A percentile compares a stretch with the other conserved stretches of the same genome.
Evolutionary conservation across 1,140 invertebrate species (phyloP).

Genomic region (Calliopsis andreniformis): DNA sequence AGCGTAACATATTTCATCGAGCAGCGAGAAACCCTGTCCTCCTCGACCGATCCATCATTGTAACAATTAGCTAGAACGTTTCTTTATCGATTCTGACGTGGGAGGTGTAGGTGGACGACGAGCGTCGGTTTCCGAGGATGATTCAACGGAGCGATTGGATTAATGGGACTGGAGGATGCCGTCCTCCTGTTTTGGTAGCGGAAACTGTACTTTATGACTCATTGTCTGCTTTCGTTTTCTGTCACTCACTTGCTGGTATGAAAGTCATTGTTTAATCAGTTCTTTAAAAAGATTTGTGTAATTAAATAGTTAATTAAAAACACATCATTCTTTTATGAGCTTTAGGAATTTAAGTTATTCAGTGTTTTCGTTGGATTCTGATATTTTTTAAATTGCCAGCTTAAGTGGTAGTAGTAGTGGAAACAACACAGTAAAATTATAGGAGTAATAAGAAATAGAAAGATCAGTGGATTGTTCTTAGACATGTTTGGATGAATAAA

Average conservation of each 20-base stretch:
- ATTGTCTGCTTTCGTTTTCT: constrained; percentile 31
- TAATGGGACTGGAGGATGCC: constrained; percentile 55
- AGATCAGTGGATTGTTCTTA: too few species aligned
- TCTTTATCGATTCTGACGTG: constrained; percentile 63
- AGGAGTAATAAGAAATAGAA: too few species aligned
- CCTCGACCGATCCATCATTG: constrained; percentile 71
- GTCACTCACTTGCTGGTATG: not conserved
- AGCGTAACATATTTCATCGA: constrained; percentile 23
- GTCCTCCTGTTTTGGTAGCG: constrained; percentile 59
- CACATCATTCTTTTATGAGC: constrained; percentile 20
- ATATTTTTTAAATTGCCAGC: too few species aligned
- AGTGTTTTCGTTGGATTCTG: too few species aligned
- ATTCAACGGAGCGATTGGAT: constrained; percentile 65
- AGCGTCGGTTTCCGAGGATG: constrained; percentile 51
- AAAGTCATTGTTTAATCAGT: not conserved
- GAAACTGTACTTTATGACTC: constrained; percentile 49
- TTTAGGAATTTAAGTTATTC: too few species aligned
- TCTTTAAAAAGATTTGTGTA: not conserved
- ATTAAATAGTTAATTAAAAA: too few species aligned
- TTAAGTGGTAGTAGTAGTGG: too few species aligned
- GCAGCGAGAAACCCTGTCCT: constrained; percentile 9
- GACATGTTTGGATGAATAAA: too few species aligned
- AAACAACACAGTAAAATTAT: too few species aligned
- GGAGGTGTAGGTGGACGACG: constrained; percentile 65
- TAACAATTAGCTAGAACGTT: constrained; percentile 69